These are phyloP conservation scores for Squalus acanthias DNA, from an alignment of 2,797 vertebrate genomes.

Conservation along the genomic window DNA sequence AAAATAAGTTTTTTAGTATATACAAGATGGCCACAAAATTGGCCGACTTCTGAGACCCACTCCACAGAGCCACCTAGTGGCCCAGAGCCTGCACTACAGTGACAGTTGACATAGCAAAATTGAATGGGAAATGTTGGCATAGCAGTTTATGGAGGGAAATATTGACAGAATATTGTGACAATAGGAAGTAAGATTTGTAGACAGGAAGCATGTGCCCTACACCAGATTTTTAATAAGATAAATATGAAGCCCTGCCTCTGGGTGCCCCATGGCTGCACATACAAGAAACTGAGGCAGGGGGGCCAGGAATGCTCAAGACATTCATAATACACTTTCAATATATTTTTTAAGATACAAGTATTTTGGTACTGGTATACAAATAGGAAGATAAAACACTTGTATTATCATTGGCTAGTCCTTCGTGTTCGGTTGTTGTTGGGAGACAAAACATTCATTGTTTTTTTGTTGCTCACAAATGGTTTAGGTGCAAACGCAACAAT, in stretches of 20 bases:
- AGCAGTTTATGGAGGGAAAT: neutral
- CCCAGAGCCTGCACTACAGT: neutral
- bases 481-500: neutral
- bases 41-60: neutral
- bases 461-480: slow-evolving; percentile 8
- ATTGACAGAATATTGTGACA: neutral
- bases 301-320: neutral
- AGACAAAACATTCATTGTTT: slow-evolving; percentile 31
- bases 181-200: neutral
- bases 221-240: neutral
- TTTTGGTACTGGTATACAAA: neutral
- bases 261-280: too few relatives aligned
- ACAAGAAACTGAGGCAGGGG: neutral
- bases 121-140: neutral
- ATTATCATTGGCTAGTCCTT: neutral
- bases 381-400: neutral
- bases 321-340: neutral
- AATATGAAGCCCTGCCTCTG: neutral
- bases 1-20: neutral
- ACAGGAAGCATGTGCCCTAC: neutral
- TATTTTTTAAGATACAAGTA: neutral
- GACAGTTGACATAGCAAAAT: neutral
- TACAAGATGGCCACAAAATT: neutral
- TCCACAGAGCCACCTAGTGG: neutral
- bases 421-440: neutral